phyloP scores from a whole-genome alignment of 2,888 invertebrate genomes.

The Escarpia spicata region DNA sequence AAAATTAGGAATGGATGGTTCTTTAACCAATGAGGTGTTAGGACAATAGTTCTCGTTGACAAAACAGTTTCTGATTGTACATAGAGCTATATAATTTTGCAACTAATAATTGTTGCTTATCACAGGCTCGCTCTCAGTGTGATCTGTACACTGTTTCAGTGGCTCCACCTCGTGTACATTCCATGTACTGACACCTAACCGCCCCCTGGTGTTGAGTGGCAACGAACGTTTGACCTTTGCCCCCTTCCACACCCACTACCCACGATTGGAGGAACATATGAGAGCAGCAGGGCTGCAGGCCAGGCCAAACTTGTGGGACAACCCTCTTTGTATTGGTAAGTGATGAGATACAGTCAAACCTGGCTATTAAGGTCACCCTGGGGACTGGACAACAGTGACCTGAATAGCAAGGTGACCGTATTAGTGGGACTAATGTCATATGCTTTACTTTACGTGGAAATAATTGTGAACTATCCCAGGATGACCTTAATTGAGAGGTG shows the following conservation, averaged over 20 bases:
- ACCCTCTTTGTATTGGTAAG: slow-evolving; percentile 52
- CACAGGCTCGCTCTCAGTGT: background rate
- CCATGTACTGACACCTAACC: slow-evolving; percentile 64
- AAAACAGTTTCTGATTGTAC: no score
- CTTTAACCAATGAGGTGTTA: no score
- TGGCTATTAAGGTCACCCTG: background rate
- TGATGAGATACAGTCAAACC: background rate
- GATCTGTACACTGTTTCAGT: slow-evolving; percentile 27
- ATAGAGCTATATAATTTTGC: no score
- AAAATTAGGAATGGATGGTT: no score
- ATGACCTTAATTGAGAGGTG: no score
- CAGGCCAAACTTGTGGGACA: slow-evolving; percentile 65
- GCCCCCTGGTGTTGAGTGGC: slow-evolving; percentile 63
- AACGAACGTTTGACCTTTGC: slow-evolving; percentile 63
- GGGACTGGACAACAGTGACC: no score
- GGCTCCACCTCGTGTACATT: slow-evolving; percentile 57
- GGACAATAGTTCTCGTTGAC: no score
- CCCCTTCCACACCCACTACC: slow-evolving; percentile 66
- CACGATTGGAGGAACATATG: slow-evolving; percentile 65
- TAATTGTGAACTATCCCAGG: no score
- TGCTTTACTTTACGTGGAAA: background rate
- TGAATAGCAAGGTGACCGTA: no score
- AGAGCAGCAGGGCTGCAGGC: slow-evolving; percentile 55
- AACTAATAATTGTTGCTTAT: background rate
- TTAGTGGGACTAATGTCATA: background rate